Evolutionary conservation across 1,140 invertebrate species (phyloP).

Genomic region (Drosophila tani): DNA sequence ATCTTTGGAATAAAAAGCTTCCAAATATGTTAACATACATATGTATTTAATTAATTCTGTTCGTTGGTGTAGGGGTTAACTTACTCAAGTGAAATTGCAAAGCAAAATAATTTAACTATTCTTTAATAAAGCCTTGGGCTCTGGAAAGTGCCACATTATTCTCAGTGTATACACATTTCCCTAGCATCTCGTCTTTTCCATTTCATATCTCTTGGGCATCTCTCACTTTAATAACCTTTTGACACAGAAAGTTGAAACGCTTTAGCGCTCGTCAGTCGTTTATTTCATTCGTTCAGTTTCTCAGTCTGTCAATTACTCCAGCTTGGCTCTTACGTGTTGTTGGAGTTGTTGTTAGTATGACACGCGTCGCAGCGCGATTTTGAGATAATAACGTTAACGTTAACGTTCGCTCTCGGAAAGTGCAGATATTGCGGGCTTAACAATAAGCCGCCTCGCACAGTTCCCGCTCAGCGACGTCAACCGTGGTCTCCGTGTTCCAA

Average conservation of each 20-base stretch:
- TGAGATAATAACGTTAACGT: conserved; percentile 56
- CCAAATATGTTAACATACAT: no score
- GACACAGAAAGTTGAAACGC: conserved; percentile 78
- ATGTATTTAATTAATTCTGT: no score
- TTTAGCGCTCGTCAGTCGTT: conserved; percentile 53
- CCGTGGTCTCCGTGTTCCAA: conserved; percentile 7
- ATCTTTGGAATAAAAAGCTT: no score
- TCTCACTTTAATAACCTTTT: conserved; percentile 77
- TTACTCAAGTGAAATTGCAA: no score
- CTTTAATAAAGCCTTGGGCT: no score
- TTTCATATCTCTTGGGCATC: conserved; percentile 49
- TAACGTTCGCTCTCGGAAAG: conserved; percentile 30
- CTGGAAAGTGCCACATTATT: background rate
- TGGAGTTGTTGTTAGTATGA: conserved; percentile 35
- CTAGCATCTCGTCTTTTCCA: conserved; percentile 8
- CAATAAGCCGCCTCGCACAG: conserved; percentile 42
- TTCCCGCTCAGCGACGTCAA: conserved; percentile 18
- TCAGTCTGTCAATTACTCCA: conserved; percentile 23
- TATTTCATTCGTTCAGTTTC: conserved; percentile 20
- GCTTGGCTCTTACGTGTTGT: conserved; percentile 1
- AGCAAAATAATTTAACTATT: no score
- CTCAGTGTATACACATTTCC: conserved; percentile 13
- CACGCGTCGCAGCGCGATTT: conserved; percentile 64
- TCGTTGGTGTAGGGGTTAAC: no score
- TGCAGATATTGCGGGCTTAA: conserved; percentile 39